Evolutionary conservation across 2,113 vertebrate species (phyloP).

Genomic region (Podarcis raffonei): DNA sequence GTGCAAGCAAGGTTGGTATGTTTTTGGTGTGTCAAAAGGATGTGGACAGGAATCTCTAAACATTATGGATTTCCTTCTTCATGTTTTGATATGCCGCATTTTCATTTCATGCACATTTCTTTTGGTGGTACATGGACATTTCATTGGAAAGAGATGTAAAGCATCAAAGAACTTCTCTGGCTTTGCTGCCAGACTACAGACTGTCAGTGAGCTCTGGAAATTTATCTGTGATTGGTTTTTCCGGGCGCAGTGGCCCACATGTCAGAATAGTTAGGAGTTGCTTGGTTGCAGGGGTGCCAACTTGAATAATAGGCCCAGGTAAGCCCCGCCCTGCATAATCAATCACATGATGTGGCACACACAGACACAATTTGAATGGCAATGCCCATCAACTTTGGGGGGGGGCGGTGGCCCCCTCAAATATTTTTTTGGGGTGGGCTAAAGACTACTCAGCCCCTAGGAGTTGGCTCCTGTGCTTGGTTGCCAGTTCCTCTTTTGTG

Average conservation of each 20-base stretch:
- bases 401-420: no score
- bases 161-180: no score
- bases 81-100: not conserved
- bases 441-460: no score
- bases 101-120: not conserved
- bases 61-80: not conserved
- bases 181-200: not conserved
- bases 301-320: no score
- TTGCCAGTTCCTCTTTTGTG: not conserved
- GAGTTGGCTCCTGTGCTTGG: no score
- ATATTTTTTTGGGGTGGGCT: no score
- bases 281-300: not conserved
- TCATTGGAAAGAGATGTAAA: not conserved
- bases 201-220: not conserved
- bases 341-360: no score
- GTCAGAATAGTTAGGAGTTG: not conserved
- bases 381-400: no score
- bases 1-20: not conserved
- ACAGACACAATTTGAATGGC: no score
- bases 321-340: no score
- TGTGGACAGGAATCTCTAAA: not conserved
- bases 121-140: not conserved
- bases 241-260: not conserved
- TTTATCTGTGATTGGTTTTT: not conserved
- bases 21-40: not conserved